A percentile compares a stretch with the other conserved stretches of the same genome.
phyloP scores from a whole-genome alignment of 2,888 invertebrate species.

The Plagodis pulveraria region DNA sequence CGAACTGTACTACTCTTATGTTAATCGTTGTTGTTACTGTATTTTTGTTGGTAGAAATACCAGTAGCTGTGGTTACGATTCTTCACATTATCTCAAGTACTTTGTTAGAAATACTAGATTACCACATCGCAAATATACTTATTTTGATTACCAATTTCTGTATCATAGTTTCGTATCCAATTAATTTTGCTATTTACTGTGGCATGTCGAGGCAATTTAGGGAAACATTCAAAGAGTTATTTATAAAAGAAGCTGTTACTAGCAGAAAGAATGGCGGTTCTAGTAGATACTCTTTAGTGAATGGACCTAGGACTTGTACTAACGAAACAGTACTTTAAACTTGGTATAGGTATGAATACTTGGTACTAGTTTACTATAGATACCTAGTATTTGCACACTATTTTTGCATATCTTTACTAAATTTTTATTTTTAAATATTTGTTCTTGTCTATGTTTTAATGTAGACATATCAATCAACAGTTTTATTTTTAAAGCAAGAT shows the following conservation, averaged over 20 bases:
- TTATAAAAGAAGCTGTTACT: constrained; percentile 87
- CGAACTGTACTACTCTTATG: constrained; percentile 95
- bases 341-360: constrained; percentile 35
- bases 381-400: constrained; percentile 1
- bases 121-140: constrained; percentile 90
- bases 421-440: constrained; percentile 31
- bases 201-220: constrained; percentile 98
- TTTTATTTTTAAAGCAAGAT: not conserved
- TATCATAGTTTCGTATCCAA: constrained; percentile 95
- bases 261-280: constrained; percentile 88
- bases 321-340: constrained; percentile 92
- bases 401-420: constrained; percentile 3
- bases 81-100: constrained; percentile 93
- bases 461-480: constrained; percentile 52
- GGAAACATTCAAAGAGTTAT: constrained; percentile 95
- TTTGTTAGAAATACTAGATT: constrained; percentile 89
- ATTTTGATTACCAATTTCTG: constrained; percentile 95
- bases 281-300: constrained; percentile 92
- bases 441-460: constrained; percentile 42
- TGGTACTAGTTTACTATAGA: constrained; percentile 30
- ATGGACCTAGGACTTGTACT: constrained; percentile 92
- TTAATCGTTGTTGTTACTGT: constrained; percentile 94
- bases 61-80: constrained; percentile 92
- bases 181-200: constrained; percentile 98
- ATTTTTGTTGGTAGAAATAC: constrained; percentile 93